Conservation (phyloP, 23 tunicate species). For the Trididemnum clinides region DNA sequence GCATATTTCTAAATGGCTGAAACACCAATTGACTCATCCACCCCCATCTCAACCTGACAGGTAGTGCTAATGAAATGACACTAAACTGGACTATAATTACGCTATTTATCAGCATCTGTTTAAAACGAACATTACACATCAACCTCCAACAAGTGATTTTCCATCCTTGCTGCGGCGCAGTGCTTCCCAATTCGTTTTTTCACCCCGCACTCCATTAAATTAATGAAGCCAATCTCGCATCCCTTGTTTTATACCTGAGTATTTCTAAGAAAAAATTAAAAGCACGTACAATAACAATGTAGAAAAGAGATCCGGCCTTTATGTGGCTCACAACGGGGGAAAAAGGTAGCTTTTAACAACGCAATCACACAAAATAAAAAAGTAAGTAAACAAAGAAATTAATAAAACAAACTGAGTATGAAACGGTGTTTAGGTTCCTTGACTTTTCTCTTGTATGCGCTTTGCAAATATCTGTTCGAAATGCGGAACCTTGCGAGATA, state of each 20-base stretch:
- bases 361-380: not conserved
- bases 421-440: not conserved
- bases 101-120: too few relatives aligned
- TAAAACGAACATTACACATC: too few relatives aligned
- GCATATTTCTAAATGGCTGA: too few relatives aligned
- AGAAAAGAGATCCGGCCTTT: not conserved
- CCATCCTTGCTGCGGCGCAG: too few relatives aligned
- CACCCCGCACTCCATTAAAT: not conserved
- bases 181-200: not conserved
- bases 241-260: not conserved
- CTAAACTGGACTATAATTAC: too few relatives aligned
- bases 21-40: too few relatives aligned
- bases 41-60: too few relatives aligned
- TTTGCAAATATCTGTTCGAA: not conserved
- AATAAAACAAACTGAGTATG: not conserved
- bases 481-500: too few relatives aligned
- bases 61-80: too few relatives aligned
- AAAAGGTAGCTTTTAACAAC: not conserved
- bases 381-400: too few relatives aligned
- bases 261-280: not conserved
- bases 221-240: not conserved
- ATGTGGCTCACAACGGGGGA: not conserved
- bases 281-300: not conserved
- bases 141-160: too few relatives aligned
- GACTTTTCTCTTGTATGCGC: not conserved